Evolutionary conservation across 37 sponge, comb jelly and placozoan genomes (phyloP).

Genomic region (Spongilla lacustris): DNA sequence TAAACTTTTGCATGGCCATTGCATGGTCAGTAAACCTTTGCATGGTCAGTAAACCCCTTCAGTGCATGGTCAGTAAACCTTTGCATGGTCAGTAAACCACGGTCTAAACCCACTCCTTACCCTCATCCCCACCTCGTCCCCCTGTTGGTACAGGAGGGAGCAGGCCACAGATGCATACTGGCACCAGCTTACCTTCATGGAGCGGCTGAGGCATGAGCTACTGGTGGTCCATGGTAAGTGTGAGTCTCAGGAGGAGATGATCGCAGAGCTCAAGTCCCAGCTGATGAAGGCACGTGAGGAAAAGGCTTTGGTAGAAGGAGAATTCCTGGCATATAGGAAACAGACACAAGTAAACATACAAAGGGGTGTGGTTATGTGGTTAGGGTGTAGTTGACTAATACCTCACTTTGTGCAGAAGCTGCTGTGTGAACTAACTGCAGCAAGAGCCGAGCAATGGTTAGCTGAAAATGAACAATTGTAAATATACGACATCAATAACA

Average conservation of each 20-base stretch:
- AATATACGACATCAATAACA: too few species aligned
- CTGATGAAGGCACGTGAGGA: conserved; percentile 19
- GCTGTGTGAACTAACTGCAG: conserved; percentile 7
- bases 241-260: conserved; percentile 60
- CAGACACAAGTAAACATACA: conserved; percentile 55
- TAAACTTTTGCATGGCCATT: not conserved
- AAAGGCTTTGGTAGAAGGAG: conserved; percentile 40
- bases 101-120: too few species aligned
- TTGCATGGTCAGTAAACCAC: not conserved
- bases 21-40: not conserved
- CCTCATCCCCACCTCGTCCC: too few species aligned
- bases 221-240: conserved; percentile 60
- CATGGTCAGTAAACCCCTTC: too few species aligned
- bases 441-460: conserved; percentile 28
- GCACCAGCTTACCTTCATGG: conserved; percentile 67
- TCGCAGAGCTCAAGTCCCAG: conserved; percentile 43
- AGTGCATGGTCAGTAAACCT: not conserved
- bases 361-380: too few species aligned
- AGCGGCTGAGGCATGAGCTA: conserved; percentile 77
- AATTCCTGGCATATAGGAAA: conserved; percentile 56
- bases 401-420: not conserved
- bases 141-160: conserved; percentile 15
- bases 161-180: conserved; percentile 38
- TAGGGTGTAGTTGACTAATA: not conserved
- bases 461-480: not conserved